A percentile compares a stretch with the other conserved stretches of the same genome.
These are phyloP conservation scores for Patiria pectinifera DNA, from an alignment of 53 echinoderm and acorn worm genomes.

Conservation along the genomic window DNA sequence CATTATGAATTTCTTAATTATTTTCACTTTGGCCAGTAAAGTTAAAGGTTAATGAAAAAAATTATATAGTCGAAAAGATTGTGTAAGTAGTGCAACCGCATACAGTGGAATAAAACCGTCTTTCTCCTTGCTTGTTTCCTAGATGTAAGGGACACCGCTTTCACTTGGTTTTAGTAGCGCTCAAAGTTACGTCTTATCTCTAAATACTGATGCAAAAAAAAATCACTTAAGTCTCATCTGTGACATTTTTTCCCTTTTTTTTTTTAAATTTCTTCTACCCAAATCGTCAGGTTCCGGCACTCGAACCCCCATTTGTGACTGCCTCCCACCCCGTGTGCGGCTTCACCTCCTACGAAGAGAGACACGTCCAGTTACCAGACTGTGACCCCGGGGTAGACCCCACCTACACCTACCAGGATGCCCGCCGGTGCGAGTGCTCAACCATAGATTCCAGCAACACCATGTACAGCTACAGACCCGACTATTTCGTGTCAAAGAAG, in stretches of 20 bases:
- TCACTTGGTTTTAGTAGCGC: no score
- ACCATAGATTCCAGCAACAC: slow-evolving; percentile 55
- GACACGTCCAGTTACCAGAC: slow-evolving; percentile 71
- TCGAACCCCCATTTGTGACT: slow-evolving; percentile 71
- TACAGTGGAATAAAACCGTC: no score
- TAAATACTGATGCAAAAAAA: neutral
- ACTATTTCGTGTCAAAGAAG: slow-evolving; percentile 58
- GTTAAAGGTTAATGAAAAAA: no score
- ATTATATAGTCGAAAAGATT: no score
- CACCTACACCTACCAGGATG: slow-evolving; percentile 68
- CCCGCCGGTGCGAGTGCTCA: slow-evolving; percentile 70
- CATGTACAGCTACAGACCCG: slow-evolving; percentile 83
- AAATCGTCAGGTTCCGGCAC: slow-evolving; percentile 75
- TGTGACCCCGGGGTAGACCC: slow-evolving; percentile 84
- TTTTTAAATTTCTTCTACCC: neutral
- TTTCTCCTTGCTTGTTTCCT: no score
- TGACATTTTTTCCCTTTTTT: neutral
- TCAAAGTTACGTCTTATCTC: neutral
- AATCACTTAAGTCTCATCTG: neutral
- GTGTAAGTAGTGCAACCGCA: no score
- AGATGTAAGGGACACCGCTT: no score
- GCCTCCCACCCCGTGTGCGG: slow-evolving; percentile 75
- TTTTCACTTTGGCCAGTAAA: no score
- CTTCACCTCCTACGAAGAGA: slow-evolving; percentile 61
- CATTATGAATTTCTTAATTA: no score